Percentiles rank a stretch among this genome's conserved stretches.
phyloP scores from a whole-genome alignment of 37 sponge, comb jelly and placozoan genomes.

The Geodia barretti region DNA sequence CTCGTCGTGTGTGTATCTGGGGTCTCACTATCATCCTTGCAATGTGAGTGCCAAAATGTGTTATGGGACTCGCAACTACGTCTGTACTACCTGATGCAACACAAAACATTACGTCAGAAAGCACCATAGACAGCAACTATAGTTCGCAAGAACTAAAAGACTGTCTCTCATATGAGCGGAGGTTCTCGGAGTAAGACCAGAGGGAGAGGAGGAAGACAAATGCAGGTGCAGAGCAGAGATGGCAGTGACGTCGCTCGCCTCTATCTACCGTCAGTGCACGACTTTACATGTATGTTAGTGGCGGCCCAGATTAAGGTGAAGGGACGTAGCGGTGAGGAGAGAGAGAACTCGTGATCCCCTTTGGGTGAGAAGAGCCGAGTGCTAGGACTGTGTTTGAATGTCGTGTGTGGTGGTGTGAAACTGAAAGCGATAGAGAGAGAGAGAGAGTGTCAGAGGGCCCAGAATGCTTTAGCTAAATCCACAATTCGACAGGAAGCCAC shows the following conservation, averaged over 20 bases:
- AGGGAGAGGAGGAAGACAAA: slow-evolving; percentile 81
- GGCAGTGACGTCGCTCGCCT: slow-evolving; percentile 87
- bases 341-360: slow-evolving; percentile 22
- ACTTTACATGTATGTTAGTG: slow-evolving; percentile 82
- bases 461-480: no score
- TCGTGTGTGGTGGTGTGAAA: no score
- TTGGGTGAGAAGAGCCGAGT: slow-evolving; percentile 43
- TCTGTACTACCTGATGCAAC: no score
- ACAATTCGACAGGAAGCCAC: no score
- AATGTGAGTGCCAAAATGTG: no score
- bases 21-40: no score
- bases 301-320: slow-evolving; percentile 70
- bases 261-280: slow-evolving; percentile 64
- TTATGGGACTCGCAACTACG: no score
- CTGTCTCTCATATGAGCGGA: slow-evolving; percentile 66
- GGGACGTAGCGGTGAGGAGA: slow-evolving; percentile 63
- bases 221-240: slow-evolving; percentile 88
- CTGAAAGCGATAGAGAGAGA: no score
- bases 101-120: no score
- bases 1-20: no score
- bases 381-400: slow-evolving; percentile 59
- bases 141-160: background rate
- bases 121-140: no score
- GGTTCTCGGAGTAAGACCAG: slow-evolving; percentile 65
- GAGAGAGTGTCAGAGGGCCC: no score